Evolutionary conservation across 2,113 vertebrate species (phyloP).

Genomic region (Cavia aperea): DNA sequence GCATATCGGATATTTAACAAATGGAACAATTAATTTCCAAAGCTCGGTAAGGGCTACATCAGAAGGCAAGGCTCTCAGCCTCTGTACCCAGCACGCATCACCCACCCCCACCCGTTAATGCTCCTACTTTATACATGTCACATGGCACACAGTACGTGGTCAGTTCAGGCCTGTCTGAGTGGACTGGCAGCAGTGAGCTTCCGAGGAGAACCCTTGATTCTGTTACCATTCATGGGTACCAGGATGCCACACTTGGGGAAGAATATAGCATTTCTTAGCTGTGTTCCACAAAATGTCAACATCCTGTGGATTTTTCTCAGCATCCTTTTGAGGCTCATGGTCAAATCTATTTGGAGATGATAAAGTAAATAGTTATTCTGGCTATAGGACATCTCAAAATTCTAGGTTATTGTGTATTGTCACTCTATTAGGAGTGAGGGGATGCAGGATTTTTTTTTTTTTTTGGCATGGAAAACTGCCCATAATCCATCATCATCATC

Average conservation of each 20-base stretch:
- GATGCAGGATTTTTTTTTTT: background rate
- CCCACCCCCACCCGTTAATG: background rate
- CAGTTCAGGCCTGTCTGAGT: background rate
- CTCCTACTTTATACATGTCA: accelerated
- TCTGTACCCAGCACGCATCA: background rate
- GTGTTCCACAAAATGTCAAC: background rate
- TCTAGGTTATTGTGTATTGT: background rate
- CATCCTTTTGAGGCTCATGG: background rate
- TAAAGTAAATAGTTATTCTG: background rate
- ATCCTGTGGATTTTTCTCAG: background rate
- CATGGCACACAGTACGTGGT: accelerated
- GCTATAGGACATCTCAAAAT: background rate
- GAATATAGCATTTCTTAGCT: background rate
- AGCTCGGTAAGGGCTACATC: background rate
- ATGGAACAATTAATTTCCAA: background rate
- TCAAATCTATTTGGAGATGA: background rate
- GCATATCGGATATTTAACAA: background rate
- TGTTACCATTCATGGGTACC: background rate
- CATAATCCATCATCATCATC: background rate
- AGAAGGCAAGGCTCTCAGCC: background rate
- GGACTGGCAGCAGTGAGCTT: background rate
- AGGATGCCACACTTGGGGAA: accelerated
- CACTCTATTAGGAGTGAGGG: background rate
- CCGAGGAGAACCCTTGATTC: background rate
- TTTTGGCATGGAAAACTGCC: no score